A percentile compares a stretch with the other conserved stretches of the same genome.
phyloP scores from a whole-genome alignment of 2,797 vertebrate genomes.

The Pangasius macronema region DNA sequence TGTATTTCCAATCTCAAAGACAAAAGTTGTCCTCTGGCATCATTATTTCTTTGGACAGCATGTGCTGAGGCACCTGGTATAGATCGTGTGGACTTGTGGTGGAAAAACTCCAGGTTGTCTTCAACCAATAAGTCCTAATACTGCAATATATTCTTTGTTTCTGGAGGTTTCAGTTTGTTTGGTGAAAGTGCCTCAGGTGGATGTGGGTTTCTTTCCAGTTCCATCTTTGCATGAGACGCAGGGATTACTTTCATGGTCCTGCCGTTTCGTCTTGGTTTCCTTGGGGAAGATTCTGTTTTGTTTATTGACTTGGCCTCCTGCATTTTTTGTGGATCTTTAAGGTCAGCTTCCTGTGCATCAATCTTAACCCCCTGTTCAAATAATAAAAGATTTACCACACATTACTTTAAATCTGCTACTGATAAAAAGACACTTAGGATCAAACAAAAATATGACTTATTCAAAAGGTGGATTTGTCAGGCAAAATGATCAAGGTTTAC shows the following conservation, averaged over 20 bases:
- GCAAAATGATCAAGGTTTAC: not conserved
- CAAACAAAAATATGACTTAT: not conserved
- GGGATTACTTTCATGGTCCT: constrained; percentile 21
- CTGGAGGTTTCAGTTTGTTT: constrained; percentile 13
- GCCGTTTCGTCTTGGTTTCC: constrained; percentile 4
- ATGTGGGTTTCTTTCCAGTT: constrained; percentile 34
- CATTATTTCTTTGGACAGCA: not conserved
- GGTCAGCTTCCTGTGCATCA: not conserved
- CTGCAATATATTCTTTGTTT: not conserved
- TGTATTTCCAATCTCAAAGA: not conserved
- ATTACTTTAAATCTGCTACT: not conserved
- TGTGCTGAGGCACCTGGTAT: not conserved
- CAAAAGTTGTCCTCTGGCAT: not conserved
- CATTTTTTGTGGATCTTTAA: not conserved
- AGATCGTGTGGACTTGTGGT: not conserved
- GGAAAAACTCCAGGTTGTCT: not conserved
- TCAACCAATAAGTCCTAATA: not conserved
- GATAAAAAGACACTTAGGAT: not conserved
- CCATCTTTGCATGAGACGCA: constrained; percentile 14
- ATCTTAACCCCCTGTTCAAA: not conserved
- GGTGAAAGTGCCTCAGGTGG: constrained; percentile 20
- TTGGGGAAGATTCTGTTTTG: constrained; percentile 5
- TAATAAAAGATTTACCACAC: constrained; percentile 2
- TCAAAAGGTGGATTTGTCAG: not conserved
- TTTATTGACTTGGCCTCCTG: constrained; percentile 8